Percentiles rank a stretch among this genome's conserved stretches.
Conservation (phyloP, 2,888 invertebrate genomes). For the Theretra japonica region DNA sequence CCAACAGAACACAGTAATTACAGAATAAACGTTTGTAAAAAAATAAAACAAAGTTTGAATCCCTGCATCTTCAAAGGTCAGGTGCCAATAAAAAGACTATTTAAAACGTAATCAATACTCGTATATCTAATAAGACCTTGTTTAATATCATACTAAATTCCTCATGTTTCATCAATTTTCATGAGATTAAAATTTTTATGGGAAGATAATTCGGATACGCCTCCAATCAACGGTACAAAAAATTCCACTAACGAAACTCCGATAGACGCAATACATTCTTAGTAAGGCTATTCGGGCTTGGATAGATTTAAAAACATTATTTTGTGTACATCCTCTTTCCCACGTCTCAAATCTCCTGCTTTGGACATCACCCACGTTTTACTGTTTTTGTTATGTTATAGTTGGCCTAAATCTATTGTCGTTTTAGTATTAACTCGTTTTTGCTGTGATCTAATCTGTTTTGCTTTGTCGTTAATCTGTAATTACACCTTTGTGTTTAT, state of each 20-base stretch:
- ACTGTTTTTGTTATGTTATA: neutral
- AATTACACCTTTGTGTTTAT: neutral
- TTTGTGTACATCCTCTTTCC: conserved; percentile 15
- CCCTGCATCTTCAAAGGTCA: conserved; percentile 17
- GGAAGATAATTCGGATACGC: conserved; percentile 42
- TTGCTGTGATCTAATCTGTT: neutral
- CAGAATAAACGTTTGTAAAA: neutral
- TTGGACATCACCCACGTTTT: conserved; percentile 17
- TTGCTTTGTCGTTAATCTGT: neutral
- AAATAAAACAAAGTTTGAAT: conserved; percentile 3
- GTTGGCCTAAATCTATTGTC: neutral
- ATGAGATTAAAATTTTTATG: conserved; percentile 37
- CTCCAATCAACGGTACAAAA: conserved; percentile 48
- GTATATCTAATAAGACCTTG: conserved; percentile 27
- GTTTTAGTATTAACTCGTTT: neutral
- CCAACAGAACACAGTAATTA: neutral
- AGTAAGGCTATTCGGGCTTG: neutral
- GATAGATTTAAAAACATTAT: neutral
- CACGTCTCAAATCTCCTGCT: conserved; percentile 11
- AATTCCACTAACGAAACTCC: conserved; percentile 23
- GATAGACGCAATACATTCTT: conserved; percentile 14
- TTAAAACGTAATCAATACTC: conserved; percentile 28
- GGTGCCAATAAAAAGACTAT: conserved; percentile 9
- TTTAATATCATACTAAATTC: conserved; percentile 32
- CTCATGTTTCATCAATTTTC: conserved; percentile 39